phyloP scores from a whole-genome alignment of 2,888 invertebrate species.

The Tenthredo notha region DNA sequence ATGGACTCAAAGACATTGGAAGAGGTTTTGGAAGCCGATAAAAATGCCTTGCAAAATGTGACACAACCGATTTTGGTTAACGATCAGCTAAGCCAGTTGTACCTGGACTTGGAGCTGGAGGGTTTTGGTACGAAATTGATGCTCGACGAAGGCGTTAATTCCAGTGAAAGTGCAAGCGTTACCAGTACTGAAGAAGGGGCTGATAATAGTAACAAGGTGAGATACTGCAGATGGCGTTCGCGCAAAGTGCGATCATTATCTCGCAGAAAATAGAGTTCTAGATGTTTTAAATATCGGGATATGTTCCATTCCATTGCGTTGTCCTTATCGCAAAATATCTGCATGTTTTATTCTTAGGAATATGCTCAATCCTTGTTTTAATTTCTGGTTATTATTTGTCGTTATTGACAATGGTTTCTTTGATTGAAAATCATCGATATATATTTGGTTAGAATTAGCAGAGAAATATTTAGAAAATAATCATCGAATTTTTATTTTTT shows the following conservation, averaged over 20 bases:
- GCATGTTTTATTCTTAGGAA: neutral
- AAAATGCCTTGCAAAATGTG: slow-evolving; percentile 80
- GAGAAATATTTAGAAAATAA: neutral
- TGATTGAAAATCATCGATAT: neutral
- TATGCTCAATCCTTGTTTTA: neutral
- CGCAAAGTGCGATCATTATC: neutral
- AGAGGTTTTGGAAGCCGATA: slow-evolving; percentile 84
- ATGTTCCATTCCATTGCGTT: slow-evolving; percentile 16
- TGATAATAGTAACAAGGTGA: slow-evolving; percentile 72
- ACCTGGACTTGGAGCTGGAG: slow-evolving; percentile 85
- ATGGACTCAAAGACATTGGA: slow-evolving; percentile 80
- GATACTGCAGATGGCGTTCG: slow-evolving; percentile 46
- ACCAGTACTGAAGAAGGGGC: slow-evolving; percentile 75
- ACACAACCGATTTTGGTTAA: slow-evolving; percentile 85
- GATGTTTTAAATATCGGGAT: neutral
- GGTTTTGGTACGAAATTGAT: slow-evolving; percentile 82
- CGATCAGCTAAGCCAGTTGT: slow-evolving; percentile 86
- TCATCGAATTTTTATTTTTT: neutral
- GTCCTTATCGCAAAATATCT: neutral
- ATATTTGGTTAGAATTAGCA: neutral
- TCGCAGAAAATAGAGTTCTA: neutral
- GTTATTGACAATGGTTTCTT: neutral
- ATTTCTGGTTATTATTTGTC: neutral
- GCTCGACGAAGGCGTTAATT: slow-evolving; percentile 83
- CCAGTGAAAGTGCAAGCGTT: slow-evolving; percentile 79